A percentile compares a stretch with the other conserved stretches of the same genome.
These are phyloP conservation scores for Gobio gobio DNA, from an alignment of 2,113 vertebrate genomes.

Conservation along the genomic window DNA sequence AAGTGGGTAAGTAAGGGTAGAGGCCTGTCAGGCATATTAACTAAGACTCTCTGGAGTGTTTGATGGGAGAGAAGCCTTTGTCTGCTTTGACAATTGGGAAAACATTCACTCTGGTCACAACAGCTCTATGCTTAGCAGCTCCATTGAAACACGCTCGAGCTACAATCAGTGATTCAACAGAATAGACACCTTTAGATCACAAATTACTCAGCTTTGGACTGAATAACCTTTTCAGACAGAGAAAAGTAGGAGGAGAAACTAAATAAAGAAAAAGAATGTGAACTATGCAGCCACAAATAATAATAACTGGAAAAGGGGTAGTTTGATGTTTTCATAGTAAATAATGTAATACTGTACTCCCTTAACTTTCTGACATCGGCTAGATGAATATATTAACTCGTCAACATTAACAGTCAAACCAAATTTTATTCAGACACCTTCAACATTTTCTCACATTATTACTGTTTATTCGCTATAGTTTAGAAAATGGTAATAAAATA, in stretches of 20 bases:
- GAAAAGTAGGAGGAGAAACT: not conserved
- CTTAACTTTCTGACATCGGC: not conserved
- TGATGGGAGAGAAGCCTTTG: constrained; percentile 62
- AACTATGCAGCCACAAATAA: not conserved
- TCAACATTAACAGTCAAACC: no score
- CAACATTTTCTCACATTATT: no score
- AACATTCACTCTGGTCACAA: constrained; percentile 52
- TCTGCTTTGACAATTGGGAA: constrained; percentile 53
- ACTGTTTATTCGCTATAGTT: no score
- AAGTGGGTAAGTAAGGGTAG: constrained; percentile 46
- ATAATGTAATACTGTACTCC: not conserved
- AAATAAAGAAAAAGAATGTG: not conserved
- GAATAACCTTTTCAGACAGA: constrained; percentile 12
- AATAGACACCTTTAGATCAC: constrained; percentile 48
- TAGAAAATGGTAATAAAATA: no score
- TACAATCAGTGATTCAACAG: constrained; percentile 46
- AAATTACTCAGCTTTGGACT: constrained; percentile 50
- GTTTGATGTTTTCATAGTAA: not conserved
- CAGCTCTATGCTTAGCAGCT: constrained; percentile 58
- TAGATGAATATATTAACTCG: not conserved
- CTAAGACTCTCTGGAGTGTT: constrained; percentile 58
- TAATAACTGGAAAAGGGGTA: not conserved
- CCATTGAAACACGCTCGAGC: constrained; percentile 53
- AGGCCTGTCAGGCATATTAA: constrained; percentile 56
- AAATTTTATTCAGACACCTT: no score